Percentiles rank a stretch among this genome's conserved stretches.
Conservation (phyloP, 2,113 vertebrate species). For the Jacana jacana region DNA sequence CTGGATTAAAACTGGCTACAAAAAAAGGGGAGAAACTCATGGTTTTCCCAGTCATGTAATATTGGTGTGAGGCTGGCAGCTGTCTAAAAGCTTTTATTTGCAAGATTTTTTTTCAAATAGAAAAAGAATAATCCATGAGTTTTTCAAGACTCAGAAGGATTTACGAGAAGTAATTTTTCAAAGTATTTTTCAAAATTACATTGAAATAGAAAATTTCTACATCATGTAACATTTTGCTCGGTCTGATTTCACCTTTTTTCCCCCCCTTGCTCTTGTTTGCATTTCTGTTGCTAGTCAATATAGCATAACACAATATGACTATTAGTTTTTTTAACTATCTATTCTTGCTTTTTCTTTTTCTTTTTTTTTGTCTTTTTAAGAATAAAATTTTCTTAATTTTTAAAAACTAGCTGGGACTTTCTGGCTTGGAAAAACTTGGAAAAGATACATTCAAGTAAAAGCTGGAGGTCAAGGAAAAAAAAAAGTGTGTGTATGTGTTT, state of each 20-base stretch:
- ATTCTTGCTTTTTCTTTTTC: not conserved
- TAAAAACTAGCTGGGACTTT: not conserved
- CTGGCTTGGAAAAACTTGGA: not conserved
- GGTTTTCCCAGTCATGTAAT: not conserved
- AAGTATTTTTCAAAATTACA: not conserved
- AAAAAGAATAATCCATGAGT: not conserved
- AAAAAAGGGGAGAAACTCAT: not conserved
- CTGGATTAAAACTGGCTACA: not conserved
- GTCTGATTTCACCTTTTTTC: not conserved
- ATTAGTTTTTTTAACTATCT: not conserved
- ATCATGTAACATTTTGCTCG: not conserved
- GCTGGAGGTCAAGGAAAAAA: not conserved
- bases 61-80: not conserved
- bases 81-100: not conserved
- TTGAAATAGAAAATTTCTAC: not conserved
- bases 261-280: not conserved
- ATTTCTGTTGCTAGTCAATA: not conserved
- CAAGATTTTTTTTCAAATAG: not conserved
- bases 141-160: not conserved
- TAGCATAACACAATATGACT: not conserved
- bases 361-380: not conserved
- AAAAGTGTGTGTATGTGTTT: too few species aligned
- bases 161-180: not conserved
- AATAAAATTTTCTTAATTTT: not conserved
- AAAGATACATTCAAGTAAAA: not conserved